Conservation (phyloP, 2,888 invertebrate genomes). For the Drosophila diplacantha region DNA sequence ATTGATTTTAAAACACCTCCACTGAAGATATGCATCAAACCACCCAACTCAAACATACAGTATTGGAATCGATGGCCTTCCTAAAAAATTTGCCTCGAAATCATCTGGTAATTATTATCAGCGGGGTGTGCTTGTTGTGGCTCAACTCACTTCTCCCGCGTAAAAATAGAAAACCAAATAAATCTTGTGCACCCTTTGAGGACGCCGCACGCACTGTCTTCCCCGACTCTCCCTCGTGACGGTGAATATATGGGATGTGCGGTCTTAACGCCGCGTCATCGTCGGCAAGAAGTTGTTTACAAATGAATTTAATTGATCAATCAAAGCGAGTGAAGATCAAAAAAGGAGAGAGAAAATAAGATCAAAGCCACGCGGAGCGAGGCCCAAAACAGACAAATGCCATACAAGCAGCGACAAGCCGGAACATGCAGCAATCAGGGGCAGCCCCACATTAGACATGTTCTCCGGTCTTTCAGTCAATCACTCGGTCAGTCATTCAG, state of each 20-base stretch:
- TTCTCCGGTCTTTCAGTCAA: slow-evolving; percentile 53
- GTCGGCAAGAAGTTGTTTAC: slow-evolving; percentile 70
- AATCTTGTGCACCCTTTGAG: slow-evolving; percentile 37
- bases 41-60: background rate
- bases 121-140: slow-evolving; percentile 41
- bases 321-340: slow-evolving; percentile 75
- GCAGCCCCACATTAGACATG: slow-evolving; percentile 56
- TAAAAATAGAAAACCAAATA: slow-evolving; percentile 45
- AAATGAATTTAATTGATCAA: slow-evolving; percentile 77
- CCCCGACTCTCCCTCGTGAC: slow-evolving; percentile 1
- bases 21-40: background rate
- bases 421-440: slow-evolving; percentile 64
- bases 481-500: slow-evolving; percentile 41
- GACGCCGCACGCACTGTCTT: slow-evolving; percentile 37
- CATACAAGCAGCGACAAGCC: slow-evolving; percentile 62
- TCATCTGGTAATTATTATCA: slow-evolving; percentile 41
- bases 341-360: slow-evolving; percentile 55
- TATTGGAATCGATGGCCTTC: background rate
- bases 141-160: slow-evolving; percentile 17
- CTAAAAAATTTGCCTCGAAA: slow-evolving; percentile 1
- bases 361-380: slow-evolving; percentile 61
- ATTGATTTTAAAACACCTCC: background rate
- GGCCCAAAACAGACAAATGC: slow-evolving; percentile 68
- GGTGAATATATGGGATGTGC: slow-evolving; percentile 22
- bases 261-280: slow-evolving; percentile 37